Evolutionary conservation across 2,797 vertebrate species (phyloP).

Genomic region (Lophotriccus pileatus): DNA sequence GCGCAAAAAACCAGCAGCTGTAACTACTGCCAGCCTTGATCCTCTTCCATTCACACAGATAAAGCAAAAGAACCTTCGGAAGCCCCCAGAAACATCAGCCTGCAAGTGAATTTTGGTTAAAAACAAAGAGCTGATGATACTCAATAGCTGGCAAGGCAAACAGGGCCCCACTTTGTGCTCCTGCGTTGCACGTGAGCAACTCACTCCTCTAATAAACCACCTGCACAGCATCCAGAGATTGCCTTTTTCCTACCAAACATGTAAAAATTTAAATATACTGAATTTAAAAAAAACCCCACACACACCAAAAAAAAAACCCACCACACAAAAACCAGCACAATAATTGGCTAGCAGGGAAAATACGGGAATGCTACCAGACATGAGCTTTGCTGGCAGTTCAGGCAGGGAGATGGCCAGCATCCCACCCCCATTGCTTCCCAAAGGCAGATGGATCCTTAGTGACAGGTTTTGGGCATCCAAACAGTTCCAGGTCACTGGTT

Average conservation of each 20-base stretch:
- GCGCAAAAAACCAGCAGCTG: not conserved
- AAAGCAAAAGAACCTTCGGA: not conserved
- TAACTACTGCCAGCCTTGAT: not conserved
- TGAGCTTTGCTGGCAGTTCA: not conserved
- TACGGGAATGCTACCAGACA: rapidly evolving
- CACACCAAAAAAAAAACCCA: too few relatives aligned
- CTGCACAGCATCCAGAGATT: not conserved
- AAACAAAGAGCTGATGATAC: not conserved
- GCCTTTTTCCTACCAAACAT: not conserved
- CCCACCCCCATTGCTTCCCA: rapidly evolving
- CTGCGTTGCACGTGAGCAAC: rapidly evolving
- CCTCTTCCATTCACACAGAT: not conserved
- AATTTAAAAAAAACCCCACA: not conserved
- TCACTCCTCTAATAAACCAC: rapidly evolving
- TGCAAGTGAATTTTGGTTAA: not conserved
- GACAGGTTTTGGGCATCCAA: too few relatives aligned
- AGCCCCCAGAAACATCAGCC: not conserved
- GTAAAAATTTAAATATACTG: rapidly evolving
- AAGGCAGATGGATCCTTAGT: not conserved
- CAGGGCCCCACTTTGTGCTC: not conserved
- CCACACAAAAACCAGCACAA: too few relatives aligned
- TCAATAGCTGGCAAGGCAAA: not conserved
- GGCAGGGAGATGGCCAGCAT: not conserved
- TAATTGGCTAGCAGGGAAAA: not conserved
- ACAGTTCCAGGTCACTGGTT: not conserved